Percentiles rank a stretch among this genome's conserved stretches.
phyloP scores from a whole-genome alignment of 2,888 invertebrate species.

The Spodoptera littoralis region DNA sequence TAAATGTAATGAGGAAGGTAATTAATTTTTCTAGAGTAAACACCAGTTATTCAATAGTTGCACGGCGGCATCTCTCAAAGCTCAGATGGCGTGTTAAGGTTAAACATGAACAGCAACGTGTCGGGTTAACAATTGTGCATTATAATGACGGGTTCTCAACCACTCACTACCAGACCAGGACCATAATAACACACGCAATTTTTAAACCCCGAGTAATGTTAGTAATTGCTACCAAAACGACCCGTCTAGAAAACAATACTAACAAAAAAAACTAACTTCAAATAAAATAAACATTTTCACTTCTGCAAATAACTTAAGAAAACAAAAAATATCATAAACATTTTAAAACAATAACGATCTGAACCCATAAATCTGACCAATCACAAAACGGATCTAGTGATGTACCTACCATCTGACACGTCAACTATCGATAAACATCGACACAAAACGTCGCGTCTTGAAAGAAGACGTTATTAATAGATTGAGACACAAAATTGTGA shows the following conservation, averaged over 20 bases:
- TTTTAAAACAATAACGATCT: conserved; percentile 46
- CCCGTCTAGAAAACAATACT: conserved; percentile 1
- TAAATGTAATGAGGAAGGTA: no score
- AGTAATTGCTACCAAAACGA: conserved; percentile 16
- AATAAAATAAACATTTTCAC: no score
- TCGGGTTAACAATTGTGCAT: conserved; percentile 26
- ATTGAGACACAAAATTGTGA: conserved; percentile 86
- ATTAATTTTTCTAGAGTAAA: conserved; percentile 7
- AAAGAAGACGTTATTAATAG: conserved; percentile 87
- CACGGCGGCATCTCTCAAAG: conserved; percentile 20
- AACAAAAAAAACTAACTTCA: conserved; percentile 15
- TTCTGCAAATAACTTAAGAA: conserved; percentile 10
- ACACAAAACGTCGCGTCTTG: conserved; percentile 78
- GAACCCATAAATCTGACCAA: conserved; percentile 51
- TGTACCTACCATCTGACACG: conserved; percentile 66
- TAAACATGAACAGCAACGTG: conserved; percentile 10
- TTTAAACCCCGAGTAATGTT: conserved; percentile 1
- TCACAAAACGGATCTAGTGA: conserved; percentile 60
- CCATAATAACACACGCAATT: conserved; percentile 6
- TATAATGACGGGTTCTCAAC: conserved; percentile 21
- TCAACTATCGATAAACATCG: conserved; percentile 74
- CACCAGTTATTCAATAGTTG: neutral
- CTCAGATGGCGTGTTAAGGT: conserved; percentile 9
- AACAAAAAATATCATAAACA: conserved; percentile 28
- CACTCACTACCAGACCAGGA: conserved; percentile 5